Evolutionary conservation across 2,113 vertebrate genomes (phyloP).

Genomic region (Ictalurus punctatus): DNA sequence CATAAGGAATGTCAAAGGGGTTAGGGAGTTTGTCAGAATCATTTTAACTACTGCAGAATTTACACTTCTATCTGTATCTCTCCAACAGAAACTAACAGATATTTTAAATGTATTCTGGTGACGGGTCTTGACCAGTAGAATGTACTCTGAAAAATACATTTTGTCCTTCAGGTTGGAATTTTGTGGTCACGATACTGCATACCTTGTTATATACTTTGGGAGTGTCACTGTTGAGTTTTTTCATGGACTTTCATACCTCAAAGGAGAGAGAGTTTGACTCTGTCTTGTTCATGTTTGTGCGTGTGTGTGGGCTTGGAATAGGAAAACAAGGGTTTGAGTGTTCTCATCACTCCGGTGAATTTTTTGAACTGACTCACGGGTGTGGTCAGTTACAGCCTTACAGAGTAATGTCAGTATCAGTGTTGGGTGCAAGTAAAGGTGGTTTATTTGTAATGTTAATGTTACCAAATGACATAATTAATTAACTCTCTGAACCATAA

Average conservation of each 20-base stretch:
- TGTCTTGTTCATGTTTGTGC: not conserved
- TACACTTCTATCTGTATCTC: not conserved
- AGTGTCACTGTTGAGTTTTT: not conserved
- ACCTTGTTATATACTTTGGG: no score
- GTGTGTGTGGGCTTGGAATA: not conserved
- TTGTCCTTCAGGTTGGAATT: not conserved
- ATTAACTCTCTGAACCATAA: no score
- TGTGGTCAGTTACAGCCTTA: not conserved
- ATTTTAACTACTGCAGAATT: not conserved
- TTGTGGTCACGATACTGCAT: not conserved
- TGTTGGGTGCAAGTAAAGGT: not conserved
- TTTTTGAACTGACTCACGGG: not conserved
- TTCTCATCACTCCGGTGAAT: not conserved
- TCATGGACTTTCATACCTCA: not conserved
- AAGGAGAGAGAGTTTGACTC: not conserved
- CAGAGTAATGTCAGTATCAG: not conserved
- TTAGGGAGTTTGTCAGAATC: not conserved
- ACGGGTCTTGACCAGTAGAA: not conserved
- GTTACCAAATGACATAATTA: no score
- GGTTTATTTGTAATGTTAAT: not conserved
- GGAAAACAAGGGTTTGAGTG: slow-evolving; percentile 9
- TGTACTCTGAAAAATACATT: not conserved
- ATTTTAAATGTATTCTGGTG: not conserved
- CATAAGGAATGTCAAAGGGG: not conserved
- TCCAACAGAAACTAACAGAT: not conserved